Evolutionary conservation across 2,113 vertebrate species (phyloP).

Genomic region (Salvelinus alpinus): DNA sequence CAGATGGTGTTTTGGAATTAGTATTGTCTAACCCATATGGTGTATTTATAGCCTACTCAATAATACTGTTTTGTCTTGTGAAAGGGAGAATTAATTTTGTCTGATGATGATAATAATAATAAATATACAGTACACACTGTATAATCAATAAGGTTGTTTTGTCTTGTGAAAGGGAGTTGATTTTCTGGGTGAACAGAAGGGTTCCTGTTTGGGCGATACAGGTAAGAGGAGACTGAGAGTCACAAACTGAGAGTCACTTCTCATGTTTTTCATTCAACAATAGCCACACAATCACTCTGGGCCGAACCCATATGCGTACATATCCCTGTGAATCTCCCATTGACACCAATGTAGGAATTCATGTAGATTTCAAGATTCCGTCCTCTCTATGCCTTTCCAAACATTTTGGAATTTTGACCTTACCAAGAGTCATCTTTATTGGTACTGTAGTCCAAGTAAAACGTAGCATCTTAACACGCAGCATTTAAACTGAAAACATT

Average conservation of each 20-base stretch:
- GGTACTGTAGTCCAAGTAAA: too few species aligned
- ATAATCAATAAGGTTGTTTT: neutral
- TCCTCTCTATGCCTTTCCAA: too few species aligned
- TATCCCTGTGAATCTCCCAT: too few species aligned
- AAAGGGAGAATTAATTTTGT: constrained; percentile 45
- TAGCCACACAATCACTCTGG: neutral
- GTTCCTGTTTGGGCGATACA: constrained; percentile 92
- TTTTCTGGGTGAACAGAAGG: constrained; percentile 86
- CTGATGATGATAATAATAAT: too few species aligned
- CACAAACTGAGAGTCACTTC: neutral
- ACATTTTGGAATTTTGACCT: too few species aligned
- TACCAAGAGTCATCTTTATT: too few species aligned
- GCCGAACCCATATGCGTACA: too few species aligned
- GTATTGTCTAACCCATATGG: neutral
- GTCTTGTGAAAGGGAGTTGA: constrained; percentile 61
- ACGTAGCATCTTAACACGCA: too few species aligned
- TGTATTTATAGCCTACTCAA: neutral
- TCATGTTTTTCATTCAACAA: neutral
- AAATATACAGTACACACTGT: neutral
- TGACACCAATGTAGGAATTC: too few species aligned
- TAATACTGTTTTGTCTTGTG: constrained; percentile 6
- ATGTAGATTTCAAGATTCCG: too few species aligned
- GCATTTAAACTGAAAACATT: too few species aligned
- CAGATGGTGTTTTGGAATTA: neutral
- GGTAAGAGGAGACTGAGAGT: constrained; percentile 70